Evolutionary conservation across 1,140 invertebrate species (phyloP).

Genomic region (Pogonomyrmex californicus): DNA sequence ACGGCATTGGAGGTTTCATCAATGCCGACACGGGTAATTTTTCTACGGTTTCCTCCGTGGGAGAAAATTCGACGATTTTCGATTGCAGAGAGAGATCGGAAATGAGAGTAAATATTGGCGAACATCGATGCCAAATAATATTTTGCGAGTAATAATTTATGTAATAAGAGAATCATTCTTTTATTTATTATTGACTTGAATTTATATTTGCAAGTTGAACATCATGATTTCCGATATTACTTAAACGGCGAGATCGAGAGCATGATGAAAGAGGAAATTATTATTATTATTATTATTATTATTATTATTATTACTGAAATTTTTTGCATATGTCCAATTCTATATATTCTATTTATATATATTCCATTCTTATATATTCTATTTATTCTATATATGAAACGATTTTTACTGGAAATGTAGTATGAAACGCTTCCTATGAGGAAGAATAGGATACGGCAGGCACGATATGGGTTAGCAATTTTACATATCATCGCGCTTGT

Average conservation of each 20-base stretch:
- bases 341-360: neutral
- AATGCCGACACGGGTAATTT: constrained; percentile 20
- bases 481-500: neutral
- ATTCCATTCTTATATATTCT: no score
- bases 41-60: neutral
- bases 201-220: neutral
- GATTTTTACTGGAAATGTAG: neutral
- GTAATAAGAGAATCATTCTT: neutral
- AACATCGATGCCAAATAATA: constrained; percentile 4
- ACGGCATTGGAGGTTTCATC: constrained; percentile 48
- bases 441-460: neutral
- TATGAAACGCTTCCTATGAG: neutral
- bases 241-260: neutral
- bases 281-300: neutral
- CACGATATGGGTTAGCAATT: neutral
- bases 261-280: neutral
- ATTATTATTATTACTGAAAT: neutral
- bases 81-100: neutral
- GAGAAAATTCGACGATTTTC: constrained; percentile 27
- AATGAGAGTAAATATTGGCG: constrained; percentile 21
- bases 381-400: neutral
- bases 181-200: neutral
- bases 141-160: neutral
- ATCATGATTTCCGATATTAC: neutral
- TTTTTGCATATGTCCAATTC: neutral